Percentiles rank a stretch among this genome's conserved stretches.
These are phyloP conservation scores for Trematomus bernacchii DNA, from an alignment of 2,797 vertebrate species.

Conservation along the genomic window DNA sequence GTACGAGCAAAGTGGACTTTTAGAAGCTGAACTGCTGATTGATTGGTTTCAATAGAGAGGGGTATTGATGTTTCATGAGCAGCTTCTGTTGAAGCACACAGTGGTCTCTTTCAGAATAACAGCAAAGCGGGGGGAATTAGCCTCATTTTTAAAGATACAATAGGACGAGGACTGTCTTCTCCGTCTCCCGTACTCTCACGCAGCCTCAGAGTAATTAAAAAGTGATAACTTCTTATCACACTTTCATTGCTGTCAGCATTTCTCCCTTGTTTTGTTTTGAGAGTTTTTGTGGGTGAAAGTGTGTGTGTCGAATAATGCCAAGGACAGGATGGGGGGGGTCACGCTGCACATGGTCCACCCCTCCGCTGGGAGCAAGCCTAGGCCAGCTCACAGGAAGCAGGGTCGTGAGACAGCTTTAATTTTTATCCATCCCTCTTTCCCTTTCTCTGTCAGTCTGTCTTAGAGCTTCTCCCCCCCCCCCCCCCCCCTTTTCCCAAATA, in stretches of 20 bases:
- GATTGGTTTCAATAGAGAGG: slow-evolving; percentile 58
- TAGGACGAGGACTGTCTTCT: slow-evolving; percentile 21
- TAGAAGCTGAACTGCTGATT: slow-evolving; percentile 46
- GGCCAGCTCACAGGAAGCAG: slow-evolving; percentile 69
- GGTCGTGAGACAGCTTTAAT: slow-evolving; percentile 36
- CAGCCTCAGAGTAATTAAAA: slow-evolving; percentile 66
- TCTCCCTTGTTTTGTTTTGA: slow-evolving; percentile 46
- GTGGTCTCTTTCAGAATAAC: slow-evolving; percentile 37
- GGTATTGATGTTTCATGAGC: slow-evolving; percentile 55
- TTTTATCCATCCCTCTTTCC: neutral
- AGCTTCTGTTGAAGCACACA: slow-evolving; percentile 38
- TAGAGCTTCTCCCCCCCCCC: neutral
- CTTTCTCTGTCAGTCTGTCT: slow-evolving; percentile 9
- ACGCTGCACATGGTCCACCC: slow-evolving; percentile 78
- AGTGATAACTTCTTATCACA: slow-evolving; percentile 68
- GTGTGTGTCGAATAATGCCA: slow-evolving; percentile 13
- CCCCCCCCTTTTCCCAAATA: neutral
- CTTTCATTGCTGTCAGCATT: slow-evolving; percentile 65
- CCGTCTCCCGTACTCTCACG: slow-evolving; percentile 24
- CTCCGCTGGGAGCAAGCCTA: slow-evolving; percentile 23
- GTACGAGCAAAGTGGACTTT: slow-evolving; percentile 42
- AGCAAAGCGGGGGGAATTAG: slow-evolving; percentile 53
- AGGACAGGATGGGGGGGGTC: slow-evolving; percentile 78
- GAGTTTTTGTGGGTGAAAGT: slow-evolving; percentile 7
- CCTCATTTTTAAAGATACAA: slow-evolving; percentile 56